Evolutionary conservation across 1,140 invertebrate species (phyloP).

Genomic region (Thaumetopoea pityocampa): DNA sequence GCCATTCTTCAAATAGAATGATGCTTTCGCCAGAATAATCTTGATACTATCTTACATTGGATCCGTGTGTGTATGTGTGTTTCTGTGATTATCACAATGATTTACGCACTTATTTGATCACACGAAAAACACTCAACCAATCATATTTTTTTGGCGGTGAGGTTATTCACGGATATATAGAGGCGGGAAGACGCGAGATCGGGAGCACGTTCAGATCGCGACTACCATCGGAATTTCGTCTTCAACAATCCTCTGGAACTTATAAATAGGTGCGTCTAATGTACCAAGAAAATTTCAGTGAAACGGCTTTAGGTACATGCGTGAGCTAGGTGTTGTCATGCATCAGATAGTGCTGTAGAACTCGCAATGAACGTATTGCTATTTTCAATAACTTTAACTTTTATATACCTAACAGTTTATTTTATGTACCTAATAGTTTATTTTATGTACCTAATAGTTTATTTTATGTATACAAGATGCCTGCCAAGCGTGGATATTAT

Average conservation of each 20-base stretch:
- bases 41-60: constrained; percentile 25
- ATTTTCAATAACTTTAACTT: too few species aligned
- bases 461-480: too few species aligned
- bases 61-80: constrained; percentile 21
- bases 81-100: constrained; percentile 22
- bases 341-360: too few species aligned
- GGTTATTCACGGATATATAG: constrained; percentile 9
- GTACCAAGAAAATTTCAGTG: constrained; percentile 42
- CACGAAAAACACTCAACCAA: constrained; percentile 35
- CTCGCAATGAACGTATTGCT: too few species aligned
- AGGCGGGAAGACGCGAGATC: constrained; percentile 26
- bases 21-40: constrained; percentile 12
- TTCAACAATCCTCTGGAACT: constrained; percentile 61
- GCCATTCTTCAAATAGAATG: constrained; percentile 18
- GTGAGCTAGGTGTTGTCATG: too few species aligned
- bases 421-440: too few species aligned
- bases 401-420: too few species aligned
- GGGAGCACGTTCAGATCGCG: constrained; percentile 42
- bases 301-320: not conserved
- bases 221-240: constrained; percentile 62
- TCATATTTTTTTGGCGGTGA: constrained; percentile 27
- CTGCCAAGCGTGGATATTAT: too few species aligned
- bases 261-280: constrained; percentile 63
- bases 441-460: too few species aligned
- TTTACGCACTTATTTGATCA: constrained; percentile 46